phyloP scores from a whole-genome alignment of 2,797 vertebrate genomes.

The Halcyon leucocephala region DNA sequence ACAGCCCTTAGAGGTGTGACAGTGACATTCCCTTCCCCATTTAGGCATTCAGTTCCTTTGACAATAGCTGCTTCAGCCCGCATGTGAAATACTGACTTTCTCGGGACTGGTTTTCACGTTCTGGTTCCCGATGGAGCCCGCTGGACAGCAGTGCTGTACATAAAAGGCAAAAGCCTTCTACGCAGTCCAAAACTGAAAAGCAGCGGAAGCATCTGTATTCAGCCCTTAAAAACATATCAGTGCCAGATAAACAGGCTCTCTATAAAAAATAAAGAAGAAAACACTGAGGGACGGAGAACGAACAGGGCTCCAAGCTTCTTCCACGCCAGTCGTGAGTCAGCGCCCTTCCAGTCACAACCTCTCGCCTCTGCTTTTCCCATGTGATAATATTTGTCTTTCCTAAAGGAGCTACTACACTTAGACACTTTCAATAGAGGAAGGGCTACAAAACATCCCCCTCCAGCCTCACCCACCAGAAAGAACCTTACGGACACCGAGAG shows the following conservation, averaged over 20 bases:
- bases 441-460: not conserved
- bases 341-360: not conserved
- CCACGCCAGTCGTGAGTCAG: fast-evolving
- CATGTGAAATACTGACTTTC: not conserved
- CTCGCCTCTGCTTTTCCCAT: not conserved
- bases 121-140: not conserved
- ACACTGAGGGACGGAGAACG: not conserved
- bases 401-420: not conserved
- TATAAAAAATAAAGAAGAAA: not conserved
- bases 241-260: not conserved
- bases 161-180: constrained; percentile 3
- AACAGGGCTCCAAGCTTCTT: not conserved
- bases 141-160: not conserved
- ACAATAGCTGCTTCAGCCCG: not conserved
- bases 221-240: not conserved
- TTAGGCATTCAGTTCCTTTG: constrained; percentile 4
- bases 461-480: not conserved
- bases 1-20: constrained; percentile 35
- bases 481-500: not conserved
- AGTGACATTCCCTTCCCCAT: constrained; percentile 33
- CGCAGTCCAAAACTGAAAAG: not conserved
- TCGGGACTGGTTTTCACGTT: not conserved
- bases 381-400: not conserved
- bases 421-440: not conserved
- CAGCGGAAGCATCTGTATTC: not conserved